phyloP scores from a whole-genome alignment of 2,888 invertebrate genomes.

The Melipona bicolor region DNA sequence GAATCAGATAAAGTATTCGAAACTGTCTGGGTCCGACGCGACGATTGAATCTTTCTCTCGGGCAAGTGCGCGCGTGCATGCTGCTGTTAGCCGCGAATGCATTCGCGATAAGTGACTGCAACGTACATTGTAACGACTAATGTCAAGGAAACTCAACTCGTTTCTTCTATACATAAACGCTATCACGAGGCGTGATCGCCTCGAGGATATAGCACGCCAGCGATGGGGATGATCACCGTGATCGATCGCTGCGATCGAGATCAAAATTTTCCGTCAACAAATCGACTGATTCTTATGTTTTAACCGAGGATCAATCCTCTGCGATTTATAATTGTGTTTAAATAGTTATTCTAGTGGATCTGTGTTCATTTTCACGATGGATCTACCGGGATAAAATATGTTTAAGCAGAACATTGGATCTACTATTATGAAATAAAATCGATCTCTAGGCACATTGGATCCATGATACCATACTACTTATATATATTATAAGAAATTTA shows the following conservation, averaged over 20 bases:
- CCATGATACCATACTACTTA: too few relatives aligned
- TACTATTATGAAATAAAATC: too few relatives aligned
- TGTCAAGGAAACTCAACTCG: slow-evolving; percentile 74
- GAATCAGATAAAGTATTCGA: slow-evolving; percentile 11
- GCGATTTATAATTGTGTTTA: too few relatives aligned
- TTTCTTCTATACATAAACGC: slow-evolving; percentile 10
- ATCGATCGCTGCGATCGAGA: background rate
- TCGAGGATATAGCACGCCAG: background rate
- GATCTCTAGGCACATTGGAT: too few relatives aligned
- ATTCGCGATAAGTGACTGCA: slow-evolving; percentile 56
- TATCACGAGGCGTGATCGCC: slow-evolving; percentile 9
- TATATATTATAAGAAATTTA: too few relatives aligned
- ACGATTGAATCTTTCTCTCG: slow-evolving; percentile 28
- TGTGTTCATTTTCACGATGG: too few relatives aligned
- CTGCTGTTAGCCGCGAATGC: slow-evolving; percentile 11
- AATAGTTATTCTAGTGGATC: too few relatives aligned
- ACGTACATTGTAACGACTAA: slow-evolving; percentile 74
- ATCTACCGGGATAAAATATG: too few relatives aligned
- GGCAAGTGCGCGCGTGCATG: slow-evolving; percentile 1
- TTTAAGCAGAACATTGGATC: too few relatives aligned
- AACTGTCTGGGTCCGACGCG: background rate
- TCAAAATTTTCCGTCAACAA: too few relatives aligned
- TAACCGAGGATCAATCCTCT: background rate
- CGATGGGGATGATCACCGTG: slow-evolving; percentile 10
- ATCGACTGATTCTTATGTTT: background rate